Evolutionary conservation across 2,113 vertebrate genomes (phyloP).

Genomic region (Nansenia antarctica): DNA sequence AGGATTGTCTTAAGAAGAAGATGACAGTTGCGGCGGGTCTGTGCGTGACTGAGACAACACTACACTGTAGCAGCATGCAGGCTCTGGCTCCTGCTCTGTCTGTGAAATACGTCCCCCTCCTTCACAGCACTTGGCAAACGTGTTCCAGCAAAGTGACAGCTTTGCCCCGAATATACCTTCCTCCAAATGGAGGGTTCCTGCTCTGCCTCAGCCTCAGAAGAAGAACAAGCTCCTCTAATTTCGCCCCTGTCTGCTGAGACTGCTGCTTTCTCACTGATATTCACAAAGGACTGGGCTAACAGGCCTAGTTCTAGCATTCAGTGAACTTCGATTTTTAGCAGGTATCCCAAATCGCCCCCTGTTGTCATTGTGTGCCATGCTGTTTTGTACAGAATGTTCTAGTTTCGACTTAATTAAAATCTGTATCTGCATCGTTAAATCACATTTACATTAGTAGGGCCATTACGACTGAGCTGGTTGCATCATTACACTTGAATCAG

Average conservation of each 20-base stretch:
- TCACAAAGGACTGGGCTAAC: neutral
- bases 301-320: neutral
- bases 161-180: neutral
- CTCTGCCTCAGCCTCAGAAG: neutral
- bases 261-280: neutral
- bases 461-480: neutral
- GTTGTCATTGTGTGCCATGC: neutral
- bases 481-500: neutral
- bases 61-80: neutral
- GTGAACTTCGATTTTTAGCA: neutral
- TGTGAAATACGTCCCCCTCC: slow-evolving; percentile 2
- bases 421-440: slow-evolving; percentile 7
- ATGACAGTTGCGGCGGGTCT: slow-evolving; percentile 7
- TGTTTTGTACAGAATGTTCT: neutral
- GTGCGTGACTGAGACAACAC: neutral
- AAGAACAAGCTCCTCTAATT: neutral
- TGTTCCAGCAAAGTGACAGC: slow-evolving; percentile 22
- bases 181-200: neutral
- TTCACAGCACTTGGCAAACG: neutral
- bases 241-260: neutral
- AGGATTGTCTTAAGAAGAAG: slow-evolving; percentile 23
- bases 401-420: neutral
- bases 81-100: neutral
- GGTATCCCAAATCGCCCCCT: neutral
- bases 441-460: neutral